Evolutionary conservation across 2,797 vertebrate species (phyloP), one percentile per base, ranked within the genome.

Genomic region (Coluber constrictor): DNA sequence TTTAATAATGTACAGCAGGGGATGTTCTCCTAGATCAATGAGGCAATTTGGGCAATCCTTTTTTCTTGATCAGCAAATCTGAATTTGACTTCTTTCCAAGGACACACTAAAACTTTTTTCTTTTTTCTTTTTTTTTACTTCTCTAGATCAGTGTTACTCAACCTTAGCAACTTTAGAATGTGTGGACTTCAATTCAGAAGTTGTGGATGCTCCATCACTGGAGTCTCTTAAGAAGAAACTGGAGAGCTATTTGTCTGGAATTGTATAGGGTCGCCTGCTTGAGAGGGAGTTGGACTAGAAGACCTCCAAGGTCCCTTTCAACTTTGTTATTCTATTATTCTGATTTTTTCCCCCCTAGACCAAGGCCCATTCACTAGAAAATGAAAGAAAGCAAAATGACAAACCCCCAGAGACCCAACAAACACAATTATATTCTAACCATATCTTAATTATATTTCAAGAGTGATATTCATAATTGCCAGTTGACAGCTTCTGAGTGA

Each of bases 31-130:
- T 95, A 96, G 95, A 96, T 94, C 95, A 96, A 92, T 95, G 94
- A 96, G 89, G 95, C 94, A 95, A 97, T 96, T 96, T 96, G 95
- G 95, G 63, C 94, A 94, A 95, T 96, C 94, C 96, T 97, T 97
- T 96, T 93, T 93, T 97, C 93, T 96, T 96, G 94, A 97, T 97
- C 96, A 96, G 94, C 96, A 94, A 97, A 97, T 96, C 96, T 97
- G 92, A 96, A 97, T 96, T 96, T 97, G 95, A 96, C 95, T 93
- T 97, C 23, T 91, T 96, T 96, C 96, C 96, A 97, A 96, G 95
- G 93, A 54, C 96, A 96, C 87, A 0, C 1, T 90, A 88, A 0
- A 20, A 94, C 95, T 96, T 96, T 37, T 56, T 95, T 63, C 5
- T 63, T 27, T 63, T 8, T 51, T 8, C 37, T 37, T 51, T 55